phyloP scores from a whole-genome alignment of 2,113 vertebrate species.

The Paracanthobrama guichenoti region DNA sequence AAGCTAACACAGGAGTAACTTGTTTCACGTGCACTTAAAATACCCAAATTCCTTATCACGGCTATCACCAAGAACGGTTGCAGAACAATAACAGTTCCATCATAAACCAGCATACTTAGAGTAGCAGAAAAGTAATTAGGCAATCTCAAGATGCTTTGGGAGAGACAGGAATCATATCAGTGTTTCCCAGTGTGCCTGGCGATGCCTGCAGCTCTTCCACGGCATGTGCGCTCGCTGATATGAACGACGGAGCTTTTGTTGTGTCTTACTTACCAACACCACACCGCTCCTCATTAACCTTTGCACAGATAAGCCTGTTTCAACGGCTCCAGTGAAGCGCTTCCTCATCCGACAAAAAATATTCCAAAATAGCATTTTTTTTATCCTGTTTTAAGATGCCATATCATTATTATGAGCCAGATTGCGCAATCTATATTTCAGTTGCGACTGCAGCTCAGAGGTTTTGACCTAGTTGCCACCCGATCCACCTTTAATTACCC shows the following conservation, averaged over 20 bases:
- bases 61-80: slow-evolving; percentile 35
- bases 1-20: background rate
- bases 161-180: slow-evolving; percentile 59
- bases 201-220: slow-evolving; percentile 53
- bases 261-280: slow-evolving; percentile 66
- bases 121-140: slow-evolving; percentile 61
- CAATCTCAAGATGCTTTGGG: slow-evolving; percentile 50
- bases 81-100: slow-evolving; percentile 24
- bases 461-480: slow-evolving; percentile 73
- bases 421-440: slow-evolving; percentile 75
- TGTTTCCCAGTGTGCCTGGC: slow-evolving; percentile 50
- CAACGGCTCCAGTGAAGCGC: slow-evolving; percentile 72
- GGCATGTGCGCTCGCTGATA: slow-evolving; percentile 51
- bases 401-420: slow-evolving; percentile 53
- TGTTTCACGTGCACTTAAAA: slow-evolving; percentile 5
- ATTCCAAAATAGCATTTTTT: slow-evolving; percentile 55
- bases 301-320: slow-evolving; percentile 78
- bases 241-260: slow-evolving; percentile 67
- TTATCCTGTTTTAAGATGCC: background rate
- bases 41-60: slow-evolving; percentile 23
- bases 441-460: slow-evolving; percentile 64
- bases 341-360: slow-evolving; percentile 54
- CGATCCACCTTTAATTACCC: slow-evolving; percentile 75
- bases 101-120: slow-evolving; percentile 45
- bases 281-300: slow-evolving; percentile 80